Percentiles rank a stretch among this genome's conserved stretches.
Evolutionary conservation across 2,888 invertebrate species (phyloP).

Genomic region (Sinohyriopsis cumingii): DNA sequence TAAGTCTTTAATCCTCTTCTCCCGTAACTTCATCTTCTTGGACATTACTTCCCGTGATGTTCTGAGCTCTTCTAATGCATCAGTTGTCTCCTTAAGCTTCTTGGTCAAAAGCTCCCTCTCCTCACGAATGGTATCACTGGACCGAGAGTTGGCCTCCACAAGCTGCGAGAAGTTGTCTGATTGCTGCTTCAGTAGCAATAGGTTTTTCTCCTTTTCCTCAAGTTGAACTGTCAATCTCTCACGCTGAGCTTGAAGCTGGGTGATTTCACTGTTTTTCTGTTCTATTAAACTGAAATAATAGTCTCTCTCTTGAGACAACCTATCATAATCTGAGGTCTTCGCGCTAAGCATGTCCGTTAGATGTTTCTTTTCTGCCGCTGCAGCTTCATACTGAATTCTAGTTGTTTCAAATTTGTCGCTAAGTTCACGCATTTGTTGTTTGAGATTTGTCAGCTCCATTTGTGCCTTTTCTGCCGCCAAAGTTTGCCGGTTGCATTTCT

Average conservation of each 20-base stretch:
- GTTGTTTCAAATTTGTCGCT: constrained; percentile 48
- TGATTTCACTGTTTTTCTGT: constrained; percentile 57
- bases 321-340: constrained; percentile 48
- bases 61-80: constrained; percentile 54
- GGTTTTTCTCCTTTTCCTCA: constrained; percentile 65
- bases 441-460: constrained; percentile 47
- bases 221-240: constrained; percentile 60
- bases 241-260: constrained; percentile 46
- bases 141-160: constrained; percentile 52
- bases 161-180: constrained; percentile 52
- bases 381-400: constrained; percentile 48
- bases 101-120: constrained; percentile 56
- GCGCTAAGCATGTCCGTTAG: constrained; percentile 52
- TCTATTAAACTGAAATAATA: constrained; percentile 60
- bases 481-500: constrained; percentile 53
- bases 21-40: constrained; percentile 57
- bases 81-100: constrained; percentile 50
- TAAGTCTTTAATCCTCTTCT: constrained; percentile 53
- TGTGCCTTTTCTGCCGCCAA: constrained; percentile 52
- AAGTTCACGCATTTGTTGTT: constrained; percentile 46
- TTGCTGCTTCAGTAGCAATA: constrained; percentile 59
- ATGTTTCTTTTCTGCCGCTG: constrained; percentile 51
- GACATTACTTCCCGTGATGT: constrained; percentile 47
- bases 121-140: constrained; percentile 50
- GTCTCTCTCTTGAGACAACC: constrained; percentile 59